These are phyloP conservation scores for Tanytarsus gracilentus DNA, from an alignment of 2,888 invertebrate genomes.

Conservation along the genomic window DNA sequence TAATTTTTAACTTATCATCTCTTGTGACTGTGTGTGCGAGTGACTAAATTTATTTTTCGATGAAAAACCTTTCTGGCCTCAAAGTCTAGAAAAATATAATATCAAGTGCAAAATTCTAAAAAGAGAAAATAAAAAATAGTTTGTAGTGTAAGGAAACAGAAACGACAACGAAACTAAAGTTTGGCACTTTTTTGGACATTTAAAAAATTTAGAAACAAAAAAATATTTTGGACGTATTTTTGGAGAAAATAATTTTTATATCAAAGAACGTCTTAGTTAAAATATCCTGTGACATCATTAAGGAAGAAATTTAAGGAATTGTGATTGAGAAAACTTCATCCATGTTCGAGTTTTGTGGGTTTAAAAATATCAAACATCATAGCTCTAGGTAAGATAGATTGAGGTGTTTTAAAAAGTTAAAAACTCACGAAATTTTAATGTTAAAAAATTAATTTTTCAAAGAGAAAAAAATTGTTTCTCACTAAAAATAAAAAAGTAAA, in stretches of 20 bases:
- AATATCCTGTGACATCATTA: not conserved
- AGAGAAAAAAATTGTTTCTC: too few relatives aligned
- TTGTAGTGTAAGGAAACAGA: not conserved
- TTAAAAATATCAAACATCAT: slow-evolving; percentile 15
- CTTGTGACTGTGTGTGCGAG: slow-evolving; percentile 5
- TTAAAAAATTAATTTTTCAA: too few relatives aligned
- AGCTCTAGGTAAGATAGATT: not conserved
- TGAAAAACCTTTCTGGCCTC: too few relatives aligned
- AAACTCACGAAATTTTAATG: too few relatives aligned
- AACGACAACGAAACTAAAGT: slow-evolving; percentile 16
- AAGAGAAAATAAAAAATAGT: not conserved
- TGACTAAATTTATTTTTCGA: not conserved
- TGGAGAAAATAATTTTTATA: not conserved
- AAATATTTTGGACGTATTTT: not conserved
- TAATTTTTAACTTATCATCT: not conserved
- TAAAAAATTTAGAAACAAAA: slow-evolving; percentile 4
- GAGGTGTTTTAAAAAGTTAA: too few relatives aligned
- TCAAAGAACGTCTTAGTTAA: slow-evolving; percentile 1
- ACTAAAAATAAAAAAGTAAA: too few relatives aligned
- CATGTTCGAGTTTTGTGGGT: slow-evolving; percentile 16
- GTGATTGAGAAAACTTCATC: not conserved
- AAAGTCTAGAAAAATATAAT: not conserved
- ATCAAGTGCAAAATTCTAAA: not conserved
- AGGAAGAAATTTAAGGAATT: slow-evolving; percentile 2
- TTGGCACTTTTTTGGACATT: slow-evolving; percentile 11